Percentiles rank a stretch among this genome's conserved stretches.
Conservation (phyloP, 1,140 invertebrate species). For the Mamestra configurata region DNA sequence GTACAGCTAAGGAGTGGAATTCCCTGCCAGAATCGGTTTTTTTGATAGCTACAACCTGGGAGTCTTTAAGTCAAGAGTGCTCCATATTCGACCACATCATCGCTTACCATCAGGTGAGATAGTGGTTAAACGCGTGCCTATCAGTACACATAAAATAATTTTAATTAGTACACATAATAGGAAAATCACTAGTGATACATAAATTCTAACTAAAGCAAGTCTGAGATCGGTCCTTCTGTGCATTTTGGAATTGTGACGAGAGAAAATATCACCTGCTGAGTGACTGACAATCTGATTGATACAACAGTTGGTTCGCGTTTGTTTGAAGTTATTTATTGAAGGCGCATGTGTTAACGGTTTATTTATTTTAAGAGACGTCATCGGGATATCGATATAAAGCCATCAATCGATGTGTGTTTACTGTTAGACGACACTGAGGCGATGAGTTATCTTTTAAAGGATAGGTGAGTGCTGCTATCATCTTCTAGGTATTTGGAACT, state of each 20-base stretch:
- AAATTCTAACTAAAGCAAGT: background rate
- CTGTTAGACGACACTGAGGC: too few relatives aligned
- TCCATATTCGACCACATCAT: too few relatives aligned
- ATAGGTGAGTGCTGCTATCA: background rate
- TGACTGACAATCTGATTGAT: constrained; percentile 40
- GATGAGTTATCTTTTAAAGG: too few relatives aligned
- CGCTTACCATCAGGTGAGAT: too few relatives aligned
- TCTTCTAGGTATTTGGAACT: background rate
- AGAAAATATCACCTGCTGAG: constrained; percentile 39
- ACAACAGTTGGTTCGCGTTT: constrained; percentile 23
- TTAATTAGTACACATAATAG: too few relatives aligned
- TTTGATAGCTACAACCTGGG: too few relatives aligned
- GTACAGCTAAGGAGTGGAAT: too few relatives aligned
- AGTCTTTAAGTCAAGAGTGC: too few relatives aligned
- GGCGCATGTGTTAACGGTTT: background rate
- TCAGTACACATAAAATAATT: too few relatives aligned
- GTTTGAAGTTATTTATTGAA: constrained; percentile 17
- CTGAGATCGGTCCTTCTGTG: constrained; percentile 3
- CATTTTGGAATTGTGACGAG: background rate
- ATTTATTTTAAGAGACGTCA: constrained; percentile 20
- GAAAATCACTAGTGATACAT: background rate
- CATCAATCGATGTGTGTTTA: background rate
- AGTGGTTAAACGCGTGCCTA: too few relatives aligned
- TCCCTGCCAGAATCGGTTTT: too few relatives aligned
- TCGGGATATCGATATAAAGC: background rate